Percentiles rank a stretch among this genome's conserved stretches.
Evolutionary conservation across 2,797 vertebrate genomes (phyloP).

Genomic region (Gila robusta): DNA sequence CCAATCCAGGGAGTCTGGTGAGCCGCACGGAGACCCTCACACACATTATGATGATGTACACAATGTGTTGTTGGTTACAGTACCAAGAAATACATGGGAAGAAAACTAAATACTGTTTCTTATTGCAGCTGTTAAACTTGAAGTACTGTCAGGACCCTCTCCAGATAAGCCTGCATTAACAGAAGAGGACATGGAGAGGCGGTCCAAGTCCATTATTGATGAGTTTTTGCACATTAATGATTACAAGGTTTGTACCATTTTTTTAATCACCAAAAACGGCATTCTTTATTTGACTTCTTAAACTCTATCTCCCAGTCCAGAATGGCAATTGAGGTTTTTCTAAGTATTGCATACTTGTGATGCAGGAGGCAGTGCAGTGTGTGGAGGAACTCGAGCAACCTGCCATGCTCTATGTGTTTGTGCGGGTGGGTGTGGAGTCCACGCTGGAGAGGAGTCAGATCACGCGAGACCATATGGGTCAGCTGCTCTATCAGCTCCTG

Average conservation of each 20-base stretch:
- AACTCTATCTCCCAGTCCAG: background rate
- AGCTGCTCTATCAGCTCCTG: constrained; percentile 91
- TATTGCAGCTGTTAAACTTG: constrained; percentile 82
- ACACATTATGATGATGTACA: background rate
- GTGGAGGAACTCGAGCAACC: constrained; percentile 90
- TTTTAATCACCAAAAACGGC: background rate
- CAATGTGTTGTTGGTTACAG: background rate
- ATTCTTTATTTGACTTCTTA: background rate
- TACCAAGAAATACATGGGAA: background rate
- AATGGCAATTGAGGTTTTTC: background rate
- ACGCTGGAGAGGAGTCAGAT: constrained; percentile 96
- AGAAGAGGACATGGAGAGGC: constrained; percentile 92
- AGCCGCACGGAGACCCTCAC: constrained; percentile 48
- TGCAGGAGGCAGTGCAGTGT: constrained; percentile 94
- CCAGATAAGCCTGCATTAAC: constrained; percentile 82
- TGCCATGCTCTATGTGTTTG: constrained; percentile 86
- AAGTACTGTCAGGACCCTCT: constrained; percentile 75
- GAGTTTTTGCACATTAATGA: constrained; percentile 99
- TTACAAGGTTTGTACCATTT: constrained; percentile 84
- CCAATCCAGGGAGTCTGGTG: constrained; percentile 86
- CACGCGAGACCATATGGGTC: constrained; percentile 97
- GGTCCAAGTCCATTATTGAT: constrained; percentile 94
- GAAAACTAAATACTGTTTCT: background rate
- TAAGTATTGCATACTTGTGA: background rate
- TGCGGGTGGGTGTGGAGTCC: constrained; percentile 92